Base-by-base conservation (phyloP, 2,113 vertebrate genomes). In the Phaethornis superciliosus region DNA sequence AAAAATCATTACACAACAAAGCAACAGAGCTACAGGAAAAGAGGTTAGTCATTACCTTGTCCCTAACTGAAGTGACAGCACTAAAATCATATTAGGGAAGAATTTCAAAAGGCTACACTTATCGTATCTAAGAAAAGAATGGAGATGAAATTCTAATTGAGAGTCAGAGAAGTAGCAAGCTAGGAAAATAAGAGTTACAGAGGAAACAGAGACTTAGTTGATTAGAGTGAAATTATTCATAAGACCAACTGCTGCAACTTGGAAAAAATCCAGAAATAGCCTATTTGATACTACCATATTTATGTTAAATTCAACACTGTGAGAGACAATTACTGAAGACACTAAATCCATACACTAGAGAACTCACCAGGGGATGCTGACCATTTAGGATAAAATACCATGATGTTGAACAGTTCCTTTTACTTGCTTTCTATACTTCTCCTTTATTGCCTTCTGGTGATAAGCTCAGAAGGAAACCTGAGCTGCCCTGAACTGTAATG, bases 171-270 rank as follows among this genome's bases (percentile, higher is more conserved):
- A 77, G 12, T 86, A 69, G 30, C 32, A 93, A 90, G 69, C 89
- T 86, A 91, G 63, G 91, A 94, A 95, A 94, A 79, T 58, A 91
- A 69, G 68, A 79, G 18, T 86, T 91, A 80, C 33, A 94, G 44
- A 93, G 58, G 76, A 81, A 92, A 86, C 26, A 90, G 42, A 90
- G 54, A 64, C 42, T 83, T 42, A 55, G 20, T 7, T 90, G 69
- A 77, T 78, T 84, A 77, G 33, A 81, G 32, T 67, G 33, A 94
- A 84, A 92, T 84, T 82, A 81, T 80, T 95, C 74, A n/a, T 79
- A 85, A 62, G 27, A 64, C 42, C 33, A 93, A 72, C 77, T 84
- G 51, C 44, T 83, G 18, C 74, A 92, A 82, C 63, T 81, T 71
- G 67, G 49, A 77, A 88, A 88, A 81, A 88, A 4, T 78, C 49